phyloP scores from a whole-genome alignment of 2,888 invertebrate species.

The Caenorhabditis virilis region DNA sequence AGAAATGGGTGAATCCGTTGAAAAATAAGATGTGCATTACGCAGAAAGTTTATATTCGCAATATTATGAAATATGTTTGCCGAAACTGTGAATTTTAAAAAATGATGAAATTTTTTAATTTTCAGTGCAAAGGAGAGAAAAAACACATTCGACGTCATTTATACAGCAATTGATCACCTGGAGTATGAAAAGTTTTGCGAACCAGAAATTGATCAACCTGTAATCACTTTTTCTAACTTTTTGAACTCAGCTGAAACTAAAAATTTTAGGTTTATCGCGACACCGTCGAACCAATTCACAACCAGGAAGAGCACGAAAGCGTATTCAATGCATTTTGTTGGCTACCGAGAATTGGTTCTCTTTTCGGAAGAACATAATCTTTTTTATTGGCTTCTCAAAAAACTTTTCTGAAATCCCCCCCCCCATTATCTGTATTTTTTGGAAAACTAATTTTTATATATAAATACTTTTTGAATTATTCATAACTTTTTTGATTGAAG shows the following conservation, averaged over 20 bases:
- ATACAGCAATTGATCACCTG: no score
- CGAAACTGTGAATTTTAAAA: no score
- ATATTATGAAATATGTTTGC: no score
- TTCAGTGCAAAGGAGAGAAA: no score
- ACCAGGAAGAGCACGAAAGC: not conserved
- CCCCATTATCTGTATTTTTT: not conserved
- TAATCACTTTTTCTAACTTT: not conserved
- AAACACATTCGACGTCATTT: no score
- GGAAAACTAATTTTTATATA: not conserved
- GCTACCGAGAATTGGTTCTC: constrained; percentile 2
- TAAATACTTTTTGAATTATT: not conserved
- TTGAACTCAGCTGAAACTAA: no score
- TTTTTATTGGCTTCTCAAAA: not conserved
- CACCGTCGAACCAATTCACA: not conserved
- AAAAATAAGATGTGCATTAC: no score
- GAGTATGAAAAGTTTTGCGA: no score
- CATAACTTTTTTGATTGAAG: not conserved
- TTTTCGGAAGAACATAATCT: not conserved
- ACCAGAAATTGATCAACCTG: constrained; percentile 5
- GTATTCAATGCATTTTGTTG: constrained; percentile 3
- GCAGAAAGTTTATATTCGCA: no score
- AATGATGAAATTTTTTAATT: no score
- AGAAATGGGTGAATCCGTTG: no score
- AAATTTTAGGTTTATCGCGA: constrained; percentile 1
- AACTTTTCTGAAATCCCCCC: not conserved